Conservation (phyloP, 2,888 invertebrate genomes). For the Orthosia gracilis region DNA sequence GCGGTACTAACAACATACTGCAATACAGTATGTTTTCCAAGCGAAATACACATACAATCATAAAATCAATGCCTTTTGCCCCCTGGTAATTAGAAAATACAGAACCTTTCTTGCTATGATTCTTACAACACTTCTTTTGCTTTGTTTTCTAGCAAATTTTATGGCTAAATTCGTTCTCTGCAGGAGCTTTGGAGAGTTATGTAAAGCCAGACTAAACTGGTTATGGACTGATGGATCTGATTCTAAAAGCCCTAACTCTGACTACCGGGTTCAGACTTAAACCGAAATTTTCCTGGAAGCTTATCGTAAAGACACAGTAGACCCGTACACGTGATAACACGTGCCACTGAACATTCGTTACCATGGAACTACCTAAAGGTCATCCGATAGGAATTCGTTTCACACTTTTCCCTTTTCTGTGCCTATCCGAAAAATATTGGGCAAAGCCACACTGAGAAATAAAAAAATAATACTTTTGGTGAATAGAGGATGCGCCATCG, state of each 20-base stretch:
- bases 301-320: neutral
- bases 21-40: neutral
- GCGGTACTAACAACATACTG: neutral
- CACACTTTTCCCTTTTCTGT: neutral
- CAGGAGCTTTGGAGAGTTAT: neutral
- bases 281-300: neutral
- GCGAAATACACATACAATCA: too few species aligned
- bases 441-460: neutral
- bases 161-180: neutral
- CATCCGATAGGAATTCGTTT: conserved; percentile 19
- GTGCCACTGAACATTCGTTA: neutral
- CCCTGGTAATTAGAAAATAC: too few species aligned
- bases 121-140: too few species aligned
- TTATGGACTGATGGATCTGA: neutral
- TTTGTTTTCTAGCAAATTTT: too few species aligned
- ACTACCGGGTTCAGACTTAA: neutral
- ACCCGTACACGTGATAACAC: conserved; percentile 2
- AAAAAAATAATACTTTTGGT: conserved; percentile 9
- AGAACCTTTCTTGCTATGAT: too few species aligned
- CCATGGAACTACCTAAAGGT: neutral
- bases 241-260: neutral
- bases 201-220: neutral
- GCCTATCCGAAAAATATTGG: conserved; percentile 6
- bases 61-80: too few species aligned
- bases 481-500: neutral